Evolutionary conservation across 30 jellyfish, hydroid and myxozoan species (phyloP), one percentile per base, ranked within the genome.

Genomic region (Turritopsis rubra): DNA sequence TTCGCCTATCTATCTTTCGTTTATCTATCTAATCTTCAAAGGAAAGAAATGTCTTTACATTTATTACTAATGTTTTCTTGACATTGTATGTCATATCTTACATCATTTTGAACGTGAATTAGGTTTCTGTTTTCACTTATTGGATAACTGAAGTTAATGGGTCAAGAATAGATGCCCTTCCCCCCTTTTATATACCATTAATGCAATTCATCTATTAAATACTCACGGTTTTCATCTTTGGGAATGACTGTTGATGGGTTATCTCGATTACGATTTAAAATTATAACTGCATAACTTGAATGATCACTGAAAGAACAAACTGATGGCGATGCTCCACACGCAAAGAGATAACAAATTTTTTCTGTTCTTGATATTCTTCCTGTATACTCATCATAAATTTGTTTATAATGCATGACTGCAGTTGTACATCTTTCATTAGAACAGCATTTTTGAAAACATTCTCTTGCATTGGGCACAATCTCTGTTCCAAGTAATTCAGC

Each of bases 401-500:
- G 77, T 19, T 68, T 68, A 68, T 68, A 68, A 68, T 68, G 77
- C 77, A 68, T 68, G 31, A 68, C 28, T 7, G 77, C 77, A 9
- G 30, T 27, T n/a, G 28, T 68, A 68, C 77, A 68, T 23, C 17
- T 9, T 68, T 68, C 77, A 68, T 68, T n/a, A 68, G 31, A 7
- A 68, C 77, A 68, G 19, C 77, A 68, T 8, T 7, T 9, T 8
- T 68, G 23, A 1, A 7, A 68, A 68, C 77, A 68, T 1, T 8
- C 19, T 68, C 77, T 68, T 68, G 77, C 77, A 68, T 23, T 68
- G 28, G 9, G 16, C 8, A 68, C 77, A 68, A 68, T 68, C 21
- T 68, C 77, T 68, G 9, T 68, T 68, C 22, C 21, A 68, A 68
- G 28, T 27, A 68, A 19, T 9, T 7, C 30, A 68, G 77, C 77